phyloP scores from a whole-genome alignment of 2,888 invertebrate species.

The Andrena chrysosceles region DNA sequence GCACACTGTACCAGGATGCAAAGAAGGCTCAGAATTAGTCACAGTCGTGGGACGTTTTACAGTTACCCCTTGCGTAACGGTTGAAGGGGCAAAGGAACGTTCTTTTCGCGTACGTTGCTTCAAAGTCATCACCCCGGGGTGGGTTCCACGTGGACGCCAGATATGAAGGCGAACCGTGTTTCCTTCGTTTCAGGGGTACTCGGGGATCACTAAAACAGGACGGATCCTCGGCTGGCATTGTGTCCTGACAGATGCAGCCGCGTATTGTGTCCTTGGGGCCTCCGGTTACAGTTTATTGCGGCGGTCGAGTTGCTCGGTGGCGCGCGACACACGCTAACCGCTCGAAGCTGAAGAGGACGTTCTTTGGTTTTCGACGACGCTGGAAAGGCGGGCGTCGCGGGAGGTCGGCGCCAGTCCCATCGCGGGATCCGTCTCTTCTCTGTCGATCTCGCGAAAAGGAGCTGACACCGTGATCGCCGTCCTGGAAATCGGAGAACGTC shows the following conservation, averaged over 20 bases:
- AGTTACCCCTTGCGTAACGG: neutral
- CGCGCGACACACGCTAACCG: conserved; percentile 46
- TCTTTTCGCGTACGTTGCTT: neutral
- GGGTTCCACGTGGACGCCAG: conserved; percentile 54
- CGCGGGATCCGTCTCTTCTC: conserved; percentile 16
- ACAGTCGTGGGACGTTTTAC: neutral
- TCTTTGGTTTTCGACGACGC: neutral
- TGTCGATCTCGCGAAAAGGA: conserved; percentile 26
- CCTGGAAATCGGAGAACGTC: conserved; percentile 58
- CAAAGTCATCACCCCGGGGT: neutral
- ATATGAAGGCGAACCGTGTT: conserved; percentile 39
- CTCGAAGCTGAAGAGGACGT: conserved; percentile 11
- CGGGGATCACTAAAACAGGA: neutral
- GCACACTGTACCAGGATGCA: neutral
- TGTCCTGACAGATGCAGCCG: conserved; percentile 21
- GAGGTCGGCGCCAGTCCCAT: conserved; percentile 70
- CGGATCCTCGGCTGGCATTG: conserved; percentile 19
- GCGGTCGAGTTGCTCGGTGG: conserved; percentile 27
- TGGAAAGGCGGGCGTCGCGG: conserved; percentile 33
- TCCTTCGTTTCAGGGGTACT: conserved; percentile 15
- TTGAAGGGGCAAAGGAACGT: neutral
- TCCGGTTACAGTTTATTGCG: conserved; percentile 73
- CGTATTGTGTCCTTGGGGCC: conserved; percentile 41
- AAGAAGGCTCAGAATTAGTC: neutral
- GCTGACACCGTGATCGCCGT: conserved; percentile 40